Percentiles rank a stretch among this genome's conserved stretches.
phyloP scores from a whole-genome alignment of 2,797 vertebrate species.

The Trachops cirrhosus region DNA sequence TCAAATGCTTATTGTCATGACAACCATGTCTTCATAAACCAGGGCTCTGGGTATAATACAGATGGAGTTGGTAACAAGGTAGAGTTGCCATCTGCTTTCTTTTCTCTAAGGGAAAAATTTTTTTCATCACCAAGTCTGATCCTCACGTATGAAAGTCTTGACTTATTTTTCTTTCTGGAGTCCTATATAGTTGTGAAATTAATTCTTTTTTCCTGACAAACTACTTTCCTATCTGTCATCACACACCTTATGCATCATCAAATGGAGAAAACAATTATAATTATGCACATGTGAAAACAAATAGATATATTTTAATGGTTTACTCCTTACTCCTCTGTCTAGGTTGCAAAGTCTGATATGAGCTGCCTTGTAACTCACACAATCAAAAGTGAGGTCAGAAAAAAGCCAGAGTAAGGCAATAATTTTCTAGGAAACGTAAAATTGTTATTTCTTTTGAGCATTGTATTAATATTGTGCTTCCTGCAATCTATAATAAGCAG shows the following conservation, averaged over 20 bases:
- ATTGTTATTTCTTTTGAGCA: not conserved
- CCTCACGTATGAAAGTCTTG: conserved; percentile 46
- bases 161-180: conserved; percentile 34
- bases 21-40: conserved; percentile 62
- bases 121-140: conserved; percentile 38
- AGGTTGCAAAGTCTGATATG: not conserved
- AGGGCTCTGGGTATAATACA: conserved; percentile 30
- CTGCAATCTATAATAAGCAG: not conserved
- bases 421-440: not conserved
- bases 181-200: not conserved
- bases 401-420: not conserved
- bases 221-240: not conserved
- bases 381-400: not conserved
- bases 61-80: conserved; percentile 64
- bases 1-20: conserved; percentile 70
- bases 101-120: conserved; percentile 26
- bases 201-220: conserved; percentile 1
- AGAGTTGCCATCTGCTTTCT: conserved; percentile 58
- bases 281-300: not conserved
- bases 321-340: not conserved
- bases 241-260: not conserved
- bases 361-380: not conserved
- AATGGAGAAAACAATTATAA: not conserved
- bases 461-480: not conserved
- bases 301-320: no score